Percentiles rank a stretch among this genome's conserved stretches.
phyloP scores from a whole-genome alignment of 2,113 vertebrate genomes.

The Rhea pennata region DNA sequence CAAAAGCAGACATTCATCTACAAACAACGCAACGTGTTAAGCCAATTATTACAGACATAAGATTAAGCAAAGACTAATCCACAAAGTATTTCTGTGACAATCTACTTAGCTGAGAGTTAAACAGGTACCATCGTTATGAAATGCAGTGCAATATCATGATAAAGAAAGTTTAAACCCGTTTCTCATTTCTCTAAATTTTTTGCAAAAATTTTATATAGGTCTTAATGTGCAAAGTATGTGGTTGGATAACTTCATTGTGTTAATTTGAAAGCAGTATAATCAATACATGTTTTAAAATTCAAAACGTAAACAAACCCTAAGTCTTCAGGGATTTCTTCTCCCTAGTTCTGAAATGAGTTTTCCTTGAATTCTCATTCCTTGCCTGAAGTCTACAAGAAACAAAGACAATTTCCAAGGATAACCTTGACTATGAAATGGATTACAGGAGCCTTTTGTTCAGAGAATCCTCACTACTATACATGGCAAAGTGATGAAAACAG shows the following conservation, averaged over 20 bases:
- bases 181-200: neutral
- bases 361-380: neutral
- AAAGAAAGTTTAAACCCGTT: neutral
- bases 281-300: neutral
- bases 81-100: neutral
- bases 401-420: neutral
- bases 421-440: neutral
- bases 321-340: neutral
- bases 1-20: neutral
- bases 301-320: neutral
- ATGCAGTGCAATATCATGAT: neutral
- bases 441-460: neutral
- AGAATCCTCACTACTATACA: neutral
- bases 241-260: neutral
- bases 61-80: neutral
- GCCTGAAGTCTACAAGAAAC: neutral
- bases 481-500: neutral
- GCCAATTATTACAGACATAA: neutral
- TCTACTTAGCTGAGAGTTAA: neutral
- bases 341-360: neutral
- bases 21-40: neutral
- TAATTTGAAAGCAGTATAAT: neutral
- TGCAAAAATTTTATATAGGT: neutral
- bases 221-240: neutral
- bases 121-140: neutral